Evolutionary conservation across 2,113 vertebrate genomes (phyloP), one percentile per base, ranked within the genome.

Genomic region (Cnemophilus loriae): DNA sequence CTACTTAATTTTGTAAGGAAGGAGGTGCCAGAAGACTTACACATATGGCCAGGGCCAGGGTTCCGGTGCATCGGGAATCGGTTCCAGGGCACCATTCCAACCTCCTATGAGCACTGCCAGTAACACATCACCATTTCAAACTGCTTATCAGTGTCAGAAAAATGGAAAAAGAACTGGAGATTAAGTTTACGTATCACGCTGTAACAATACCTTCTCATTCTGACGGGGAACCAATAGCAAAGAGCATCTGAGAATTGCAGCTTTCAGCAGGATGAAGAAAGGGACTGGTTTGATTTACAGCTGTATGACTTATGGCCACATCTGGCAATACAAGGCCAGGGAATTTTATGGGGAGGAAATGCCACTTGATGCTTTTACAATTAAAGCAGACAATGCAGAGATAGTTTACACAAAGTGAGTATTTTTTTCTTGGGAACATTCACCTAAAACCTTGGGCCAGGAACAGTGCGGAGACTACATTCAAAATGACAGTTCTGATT

Each of bases 311-410:
- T 92, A 57, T 2, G 44, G 67, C 61, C 80, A 65, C 41, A 49
- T 77, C 79, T 87, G 89, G 95, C 77, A 75, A 70, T 11, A 13
- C 5, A 32, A 84, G 63, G 53, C 44, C 73, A 55, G 52, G 60
- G 59, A 78, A 70, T 37, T 64, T 70, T 24, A 70, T 12, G 33
- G 61, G 37, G 37, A 87, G 77, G 73, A 96, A 93, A 59, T 23
- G 16, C 52, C 61, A 49, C 33, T 57, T 46, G 77, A 86, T 88
- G 63, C 56, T 81, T 87, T 92, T 37, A 65, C 14, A 59, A 80
- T 90, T 67, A 89, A 56, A 96, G 74, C n/a, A 70, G 91, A 81
- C 77, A 91, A 56, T 65, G 57, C 16, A 33, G 22, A 71, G 37
- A 82, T n/a, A 79, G 49, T 13, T 91, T 41, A 50, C 20, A 61